A percentile compares a stretch with the other conserved stretches of the same genome.
Evolutionary conservation across 2,888 invertebrate genomes (phyloP).

Genomic region (Eupithecia insigniata): DNA sequence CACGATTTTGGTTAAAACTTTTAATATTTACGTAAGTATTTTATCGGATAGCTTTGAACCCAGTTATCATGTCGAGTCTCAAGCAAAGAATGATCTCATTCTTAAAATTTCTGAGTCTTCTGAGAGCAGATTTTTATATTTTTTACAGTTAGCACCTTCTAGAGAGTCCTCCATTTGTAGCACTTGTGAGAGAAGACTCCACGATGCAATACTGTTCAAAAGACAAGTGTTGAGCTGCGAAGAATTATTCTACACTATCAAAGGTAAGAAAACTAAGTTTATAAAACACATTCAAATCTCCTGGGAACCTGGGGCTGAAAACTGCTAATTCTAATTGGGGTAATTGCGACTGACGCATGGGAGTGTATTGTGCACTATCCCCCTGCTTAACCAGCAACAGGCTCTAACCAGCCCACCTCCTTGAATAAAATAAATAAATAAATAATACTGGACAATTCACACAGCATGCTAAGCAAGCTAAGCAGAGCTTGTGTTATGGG

Average conservation of each 20-base stretch:
- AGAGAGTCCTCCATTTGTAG: conserved; percentile 57
- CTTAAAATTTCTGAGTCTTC: not conserved
- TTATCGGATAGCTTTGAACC: not conserved
- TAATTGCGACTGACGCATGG: too few species aligned
- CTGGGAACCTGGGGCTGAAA: too few species aligned
- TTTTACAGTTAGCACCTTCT: conserved; percentile 53
- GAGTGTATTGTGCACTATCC: too few species aligned
- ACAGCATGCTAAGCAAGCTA: too few species aligned
- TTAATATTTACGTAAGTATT: conserved; percentile 63
- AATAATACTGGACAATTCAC: too few species aligned
- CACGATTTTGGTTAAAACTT: conserved; percentile 59
- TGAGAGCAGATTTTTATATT: not conserved
- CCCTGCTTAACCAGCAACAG: too few species aligned
- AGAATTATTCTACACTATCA: conserved; percentile 48
- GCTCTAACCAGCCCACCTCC: too few species aligned
- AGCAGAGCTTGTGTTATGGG: too few species aligned
- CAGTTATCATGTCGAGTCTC: not conserved
- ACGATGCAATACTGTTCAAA: conserved; percentile 61
- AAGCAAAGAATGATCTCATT: not conserved
- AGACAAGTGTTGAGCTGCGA: conserved; percentile 66
- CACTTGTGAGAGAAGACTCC: conserved; percentile 57
- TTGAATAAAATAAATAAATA: too few species aligned
- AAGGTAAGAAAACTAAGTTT: too few species aligned
- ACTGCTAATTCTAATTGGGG: too few species aligned
- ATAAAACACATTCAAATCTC: too few species aligned